Evolutionary conservation across 2,113 vertebrate species (phyloP), one percentile per base, ranked within the genome.

Genomic region (Chitala chitala): DNA sequence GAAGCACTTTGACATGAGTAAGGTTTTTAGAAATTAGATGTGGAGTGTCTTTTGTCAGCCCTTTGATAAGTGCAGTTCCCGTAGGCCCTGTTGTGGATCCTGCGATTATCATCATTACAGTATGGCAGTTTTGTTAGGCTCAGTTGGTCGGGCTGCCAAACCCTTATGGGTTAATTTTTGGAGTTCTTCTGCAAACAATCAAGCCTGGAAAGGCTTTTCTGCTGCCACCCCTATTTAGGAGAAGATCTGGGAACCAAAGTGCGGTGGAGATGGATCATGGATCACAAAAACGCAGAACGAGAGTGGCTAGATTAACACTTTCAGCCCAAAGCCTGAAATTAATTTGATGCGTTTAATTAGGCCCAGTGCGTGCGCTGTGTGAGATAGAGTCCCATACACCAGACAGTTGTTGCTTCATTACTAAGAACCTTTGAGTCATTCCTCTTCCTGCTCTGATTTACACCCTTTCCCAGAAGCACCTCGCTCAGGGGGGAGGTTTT

Each of bases 71-170:
- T 46, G 26, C 40, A 48, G 22, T 68, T 63, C 17, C 59, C n/a
- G 15, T n/a, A 29, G 59, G 31, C 38, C 59, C 38, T 63, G n/a
- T 36, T 36, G 33, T 63, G 31, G 33, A 63, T 63, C 59, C 33
- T 63, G 59, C 33, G 38, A 63, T 63, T 63, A 63, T 63, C 31
- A 29, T 63, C 59, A 33, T 63, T 63, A 36, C 59, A 38, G 31
- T 63, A 12, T 2, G 29, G 33, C 33, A 38, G 29, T 31, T 59
- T 59, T 59, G 29, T 59, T 59, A 59, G 56, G 31, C 56, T 31
- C 22, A 17, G 56, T 38, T 17, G 59, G 29, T 63, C 38, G 33
- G 59, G 33, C 38, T 20, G 17, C 59, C 59, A 36, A 36, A 63
- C 29, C 20, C 31, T 38, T 20, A 33, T 36, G 31, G 31, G 38